phyloP scores from a whole-genome alignment of 2,888 invertebrate genomes.

The Argyresthia goedartella region DNA sequence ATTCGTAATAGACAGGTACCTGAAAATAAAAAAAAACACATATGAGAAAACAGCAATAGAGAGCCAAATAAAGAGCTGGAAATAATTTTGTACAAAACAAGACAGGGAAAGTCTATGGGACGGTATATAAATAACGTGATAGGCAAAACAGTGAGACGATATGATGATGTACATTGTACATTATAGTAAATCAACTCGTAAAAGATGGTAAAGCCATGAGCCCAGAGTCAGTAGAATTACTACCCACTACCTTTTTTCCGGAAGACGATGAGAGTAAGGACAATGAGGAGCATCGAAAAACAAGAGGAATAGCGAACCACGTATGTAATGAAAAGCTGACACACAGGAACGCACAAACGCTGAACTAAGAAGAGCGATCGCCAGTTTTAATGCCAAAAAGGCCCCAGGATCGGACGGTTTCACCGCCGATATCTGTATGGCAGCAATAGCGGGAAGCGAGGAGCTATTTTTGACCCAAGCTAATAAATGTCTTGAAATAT shows the following conservation, averaged over 20 bases:
- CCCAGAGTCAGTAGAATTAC: neutral
- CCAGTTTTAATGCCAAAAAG: slow-evolving; percentile 7
- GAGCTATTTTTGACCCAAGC: neutral
- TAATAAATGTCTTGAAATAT: slow-evolving; percentile 4
- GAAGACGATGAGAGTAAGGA: neutral
- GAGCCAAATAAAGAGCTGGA: neutral
- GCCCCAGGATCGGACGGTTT: slow-evolving; percentile 9
- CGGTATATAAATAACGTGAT: slow-evolving; percentile 2
- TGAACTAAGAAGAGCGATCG: neutral
- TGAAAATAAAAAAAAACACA: neutral
- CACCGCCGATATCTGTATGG: slow-evolving; percentile 8
- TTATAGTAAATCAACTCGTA: too few relatives aligned
- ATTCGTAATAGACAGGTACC: slow-evolving; percentile 1
- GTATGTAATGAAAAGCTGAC: neutral
- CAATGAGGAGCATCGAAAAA: neutral
- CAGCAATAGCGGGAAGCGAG: neutral
- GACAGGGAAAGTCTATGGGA: slow-evolving; percentile 3
- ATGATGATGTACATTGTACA: neutral
- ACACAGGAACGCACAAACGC: slow-evolving; percentile 5
- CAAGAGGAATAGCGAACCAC: neutral
- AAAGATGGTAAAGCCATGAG: neutral
- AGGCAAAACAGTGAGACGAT: neutral
- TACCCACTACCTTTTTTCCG: slow-evolving; percentile 4
- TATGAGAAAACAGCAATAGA: neutral
- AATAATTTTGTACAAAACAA: slow-evolving; percentile 1